Base-by-base conservation (phyloP, 2,797 vertebrate genomes). In the Poecilia gillii region DNA sequence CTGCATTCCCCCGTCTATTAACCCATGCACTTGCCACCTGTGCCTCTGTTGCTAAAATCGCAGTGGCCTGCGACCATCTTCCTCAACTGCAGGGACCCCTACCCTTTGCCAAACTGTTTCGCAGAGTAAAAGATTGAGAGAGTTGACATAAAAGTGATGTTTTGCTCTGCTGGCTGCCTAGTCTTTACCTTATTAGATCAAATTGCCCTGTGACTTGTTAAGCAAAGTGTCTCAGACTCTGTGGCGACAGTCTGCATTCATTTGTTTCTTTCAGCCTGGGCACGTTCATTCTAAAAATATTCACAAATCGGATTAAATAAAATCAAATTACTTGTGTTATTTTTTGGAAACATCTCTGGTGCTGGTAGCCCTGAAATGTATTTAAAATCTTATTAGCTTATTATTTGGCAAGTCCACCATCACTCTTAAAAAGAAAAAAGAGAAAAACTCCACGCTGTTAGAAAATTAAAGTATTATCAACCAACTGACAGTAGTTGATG, bases 301-400 rank as follows among this genome's bases (percentile, higher is more conserved):
- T 76, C 20, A 45, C 72, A 66, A 85, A 84, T 86, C 18, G 68
- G 81, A 82, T 83, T 25, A 66, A 0, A 6, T 3, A 33, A 6
- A 31, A 70, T 39, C 23, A 49, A 39, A 82, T 77, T 0, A 74
- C 23, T 6, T 73, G 25, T 73, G 80, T 28, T 72, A 66, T 57
- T 82, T 81, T 46, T 36, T 74, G 39, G 31, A 79, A 79, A 73
- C 77, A 53, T 46, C 39, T 83, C 28, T 78, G 72, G 28, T 81
- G 72, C 64, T 71, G 51, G 73, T 79, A 39, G 46, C 57, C 76
- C 82, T 83, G 79, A 85, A 82, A 49, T 75, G 49, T 73, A 80
- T 88, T 85, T 75, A 85, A 81, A 87, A 87, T 86, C 90, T 25
- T 89, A 87, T 92, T 90, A 90, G 84, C 84, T 93, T 89, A 94